A percentile compares a stretch with the other conserved stretches of the same genome.
phyloP scores from a whole-genome alignment of 2,113 vertebrate genomes.

The Smithornis capensis region DNA sequence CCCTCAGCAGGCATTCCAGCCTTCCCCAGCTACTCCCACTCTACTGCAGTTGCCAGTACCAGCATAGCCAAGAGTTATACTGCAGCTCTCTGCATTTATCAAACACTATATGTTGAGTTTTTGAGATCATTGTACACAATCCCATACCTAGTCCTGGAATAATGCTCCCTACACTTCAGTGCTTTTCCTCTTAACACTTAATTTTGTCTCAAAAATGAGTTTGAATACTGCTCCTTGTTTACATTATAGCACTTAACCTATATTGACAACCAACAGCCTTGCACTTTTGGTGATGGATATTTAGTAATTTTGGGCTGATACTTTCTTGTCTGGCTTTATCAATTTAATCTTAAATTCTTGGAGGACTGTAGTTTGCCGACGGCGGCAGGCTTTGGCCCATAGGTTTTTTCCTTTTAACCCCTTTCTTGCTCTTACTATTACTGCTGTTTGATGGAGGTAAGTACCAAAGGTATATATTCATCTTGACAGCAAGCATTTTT shows the following conservation, averaged over 20 bases:
- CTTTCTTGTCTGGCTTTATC: background rate
- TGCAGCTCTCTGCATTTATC: background rate
- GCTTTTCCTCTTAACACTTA: background rate
- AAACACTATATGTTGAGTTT: background rate
- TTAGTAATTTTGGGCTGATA: background rate
- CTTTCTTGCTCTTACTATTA: background rate
- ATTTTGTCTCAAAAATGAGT: background rate
- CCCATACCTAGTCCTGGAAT: background rate
- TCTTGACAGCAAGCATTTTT: background rate
- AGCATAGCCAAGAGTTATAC: background rate
- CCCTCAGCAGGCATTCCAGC: rapidly evolving
- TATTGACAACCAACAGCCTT: background rate
- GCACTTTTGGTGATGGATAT: background rate
- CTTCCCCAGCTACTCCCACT: background rate
- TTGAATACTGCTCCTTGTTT: background rate
- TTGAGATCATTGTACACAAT: background rate
- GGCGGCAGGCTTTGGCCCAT: background rate
- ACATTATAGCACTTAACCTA: background rate
- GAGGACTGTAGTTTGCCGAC: background rate
- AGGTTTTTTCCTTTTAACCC: background rate
- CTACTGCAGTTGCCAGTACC: background rate
- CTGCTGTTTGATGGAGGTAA: background rate
- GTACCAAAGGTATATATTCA: background rate
- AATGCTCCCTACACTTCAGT: background rate
- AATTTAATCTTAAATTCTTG: background rate